phyloP scores from a whole-genome alignment of 2,888 invertebrate species.

The Molorchus minor region DNA sequence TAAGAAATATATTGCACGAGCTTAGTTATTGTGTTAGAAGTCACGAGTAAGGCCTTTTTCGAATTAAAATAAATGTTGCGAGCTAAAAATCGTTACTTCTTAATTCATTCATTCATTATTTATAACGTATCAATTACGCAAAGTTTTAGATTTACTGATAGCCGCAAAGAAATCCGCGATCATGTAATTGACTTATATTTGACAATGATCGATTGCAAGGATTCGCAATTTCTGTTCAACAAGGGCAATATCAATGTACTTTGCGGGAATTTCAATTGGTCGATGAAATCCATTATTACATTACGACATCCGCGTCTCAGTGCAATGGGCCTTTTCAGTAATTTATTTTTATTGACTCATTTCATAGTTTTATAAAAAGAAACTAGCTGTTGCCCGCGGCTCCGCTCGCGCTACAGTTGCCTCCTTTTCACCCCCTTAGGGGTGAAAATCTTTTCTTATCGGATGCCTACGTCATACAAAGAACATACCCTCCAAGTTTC shows the following conservation, averaged over 20 bases:
- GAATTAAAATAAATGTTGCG: conserved; percentile 14
- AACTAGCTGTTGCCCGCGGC: too few species aligned
- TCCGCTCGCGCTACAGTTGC: too few species aligned
- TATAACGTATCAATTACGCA: conserved; percentile 25
- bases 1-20: conserved; percentile 28
- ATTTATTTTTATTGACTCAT: too few species aligned
- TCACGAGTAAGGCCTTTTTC: conserved; percentile 21
- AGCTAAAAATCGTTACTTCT: conserved; percentile 19
- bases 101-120: conserved; percentile 20
- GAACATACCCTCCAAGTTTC: too few species aligned
- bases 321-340: too few species aligned
- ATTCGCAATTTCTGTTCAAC: conserved; percentile 11
- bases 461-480: too few species aligned
- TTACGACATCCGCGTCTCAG: too few species aligned
- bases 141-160: conserved; percentile 16
- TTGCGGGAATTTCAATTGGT: conserved; percentile 1
- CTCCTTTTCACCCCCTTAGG: too few species aligned
- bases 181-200: conserved; percentile 14
- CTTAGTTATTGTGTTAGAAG: conserved; percentile 28
- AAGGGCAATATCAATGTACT: conserved; percentile 23
- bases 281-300: conserved; percentile 17
- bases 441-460: too few species aligned
- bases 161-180: conserved; percentile 11
- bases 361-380: too few species aligned
- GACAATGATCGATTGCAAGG: conserved; percentile 27